These are phyloP conservation scores for Ommatoiulus sabulosus DNA, from an alignment of 2,888 invertebrate genomes.

Conservation along the genomic window DNA sequence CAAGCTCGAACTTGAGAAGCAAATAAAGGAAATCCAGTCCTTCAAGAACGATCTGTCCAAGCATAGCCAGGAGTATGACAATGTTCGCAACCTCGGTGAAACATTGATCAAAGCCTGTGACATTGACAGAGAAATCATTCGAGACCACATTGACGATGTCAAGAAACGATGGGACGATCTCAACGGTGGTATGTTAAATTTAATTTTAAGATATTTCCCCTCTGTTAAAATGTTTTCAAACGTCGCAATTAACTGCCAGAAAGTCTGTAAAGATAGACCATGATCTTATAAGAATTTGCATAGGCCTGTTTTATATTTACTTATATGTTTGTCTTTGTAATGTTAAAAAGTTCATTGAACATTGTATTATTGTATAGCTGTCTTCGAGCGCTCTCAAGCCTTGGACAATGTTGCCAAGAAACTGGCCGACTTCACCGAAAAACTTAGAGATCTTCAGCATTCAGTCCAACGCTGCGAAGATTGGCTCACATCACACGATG, in stretches of 20 bases:
- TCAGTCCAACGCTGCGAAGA: constrained; percentile 90
- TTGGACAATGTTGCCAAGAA: constrained; percentile 79
- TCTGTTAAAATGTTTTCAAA: background rate
- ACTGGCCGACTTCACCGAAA: constrained; percentile 86
- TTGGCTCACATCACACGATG: constrained; percentile 80
- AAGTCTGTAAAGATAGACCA: no score
- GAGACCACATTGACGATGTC: constrained; percentile 82
- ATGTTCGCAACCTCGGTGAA: constrained; percentile 86
- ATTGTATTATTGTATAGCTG: constrained; percentile 65
- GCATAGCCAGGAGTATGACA: constrained; percentile 92
- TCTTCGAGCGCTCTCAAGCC: constrained; percentile 80
- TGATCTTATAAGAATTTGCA: no score
- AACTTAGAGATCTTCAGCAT: constrained; percentile 84
- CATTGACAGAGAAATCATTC: constrained; percentile 89
- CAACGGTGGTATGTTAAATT: constrained; percentile 74
- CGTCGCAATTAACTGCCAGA: no score
- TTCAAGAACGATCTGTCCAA: constrained; percentile 95
- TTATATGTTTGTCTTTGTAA: background rate
- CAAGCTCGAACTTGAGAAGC: constrained; percentile 86
- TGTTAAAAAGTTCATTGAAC: background rate
- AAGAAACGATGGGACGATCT: constrained; percentile 92
- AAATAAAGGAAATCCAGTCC: constrained; percentile 84
- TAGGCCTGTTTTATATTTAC: no score
- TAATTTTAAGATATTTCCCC: no score
- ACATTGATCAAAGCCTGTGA: constrained; percentile 89